These are phyloP conservation scores for Machaerirhynchus nigripectus DNA, from an alignment of 2,113 vertebrate species.

Conservation along the genomic window DNA sequence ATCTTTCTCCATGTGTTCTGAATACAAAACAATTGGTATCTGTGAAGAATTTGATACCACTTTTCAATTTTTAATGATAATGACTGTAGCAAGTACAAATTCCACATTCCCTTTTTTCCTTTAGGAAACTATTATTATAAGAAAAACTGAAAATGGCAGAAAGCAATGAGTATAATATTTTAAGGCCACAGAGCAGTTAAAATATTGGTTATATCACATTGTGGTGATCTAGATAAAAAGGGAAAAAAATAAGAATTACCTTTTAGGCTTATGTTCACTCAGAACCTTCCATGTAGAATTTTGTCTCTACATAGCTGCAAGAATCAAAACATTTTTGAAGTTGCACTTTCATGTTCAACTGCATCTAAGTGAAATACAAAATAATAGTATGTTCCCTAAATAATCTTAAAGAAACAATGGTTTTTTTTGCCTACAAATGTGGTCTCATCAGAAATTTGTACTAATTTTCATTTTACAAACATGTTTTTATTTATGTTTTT, in stretches of 20 bases:
- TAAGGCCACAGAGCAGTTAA: neutral
- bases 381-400: neutral
- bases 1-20: neutral
- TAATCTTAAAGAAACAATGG: neutral
- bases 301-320: neutral
- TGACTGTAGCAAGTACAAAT: neutral
- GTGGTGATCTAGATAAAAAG: neutral
- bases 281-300: neutral
- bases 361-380: neutral
- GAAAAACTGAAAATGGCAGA: neutral
- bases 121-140: neutral
- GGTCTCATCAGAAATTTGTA: neutral
- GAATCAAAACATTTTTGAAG: neutral
- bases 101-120: neutral
- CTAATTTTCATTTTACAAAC: neutral
- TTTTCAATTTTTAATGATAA: conserved; percentile 8
- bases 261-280: neutral
- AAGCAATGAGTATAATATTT: neutral
- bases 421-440: neutral
- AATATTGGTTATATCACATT: neutral
- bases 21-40: neutral
- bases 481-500: neutral
- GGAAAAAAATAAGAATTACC: neutral
- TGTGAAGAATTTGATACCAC: neutral
- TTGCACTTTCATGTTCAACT: neutral